Conservation (phyloP, 64 coral and sea anemone genomes). For the Porites lutea region DNA sequence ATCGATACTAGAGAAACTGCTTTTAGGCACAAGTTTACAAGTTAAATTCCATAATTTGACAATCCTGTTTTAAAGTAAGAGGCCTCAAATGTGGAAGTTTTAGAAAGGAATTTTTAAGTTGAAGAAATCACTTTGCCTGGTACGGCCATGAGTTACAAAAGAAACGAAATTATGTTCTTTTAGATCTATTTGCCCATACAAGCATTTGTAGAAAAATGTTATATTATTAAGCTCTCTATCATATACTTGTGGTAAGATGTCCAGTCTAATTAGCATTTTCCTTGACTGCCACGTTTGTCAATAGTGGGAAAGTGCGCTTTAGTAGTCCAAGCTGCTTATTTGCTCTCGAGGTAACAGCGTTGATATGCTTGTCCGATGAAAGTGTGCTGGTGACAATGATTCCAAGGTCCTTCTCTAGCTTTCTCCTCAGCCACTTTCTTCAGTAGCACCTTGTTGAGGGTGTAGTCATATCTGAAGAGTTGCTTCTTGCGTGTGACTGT, state of each 20-base stretch:
- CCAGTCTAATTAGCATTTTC: not conserved
- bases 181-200: slow-evolving; percentile 27
- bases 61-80: slow-evolving; percentile 53
- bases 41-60: slow-evolving; percentile 42
- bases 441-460: not conserved
- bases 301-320: not conserved
- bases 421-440: not conserved
- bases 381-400: not conserved
- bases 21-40: slow-evolving; percentile 11
- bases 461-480: not conserved
- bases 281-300: not conserved
- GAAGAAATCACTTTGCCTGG: no score
- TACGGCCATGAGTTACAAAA: slow-evolving; percentile 39
- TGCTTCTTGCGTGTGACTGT: slow-evolving; percentile 6
- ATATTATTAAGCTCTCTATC: not conserved
- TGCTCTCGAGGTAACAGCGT: not conserved
- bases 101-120: not conserved
- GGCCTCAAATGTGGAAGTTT: slow-evolving; percentile 54
- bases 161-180: slow-evolving; percentile 21
- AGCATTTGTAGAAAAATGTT: slow-evolving; percentile 30
- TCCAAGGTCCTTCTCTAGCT: not conserved
- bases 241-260: slow-evolving; percentile 21
- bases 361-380: not conserved
- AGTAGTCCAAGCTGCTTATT: not conserved
- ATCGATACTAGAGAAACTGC: slow-evolving; percentile 17